These are phyloP conservation scores for Arctopsyche grandis DNA, from an alignment of 1,140 invertebrate species.

Conservation along the genomic window DNA sequence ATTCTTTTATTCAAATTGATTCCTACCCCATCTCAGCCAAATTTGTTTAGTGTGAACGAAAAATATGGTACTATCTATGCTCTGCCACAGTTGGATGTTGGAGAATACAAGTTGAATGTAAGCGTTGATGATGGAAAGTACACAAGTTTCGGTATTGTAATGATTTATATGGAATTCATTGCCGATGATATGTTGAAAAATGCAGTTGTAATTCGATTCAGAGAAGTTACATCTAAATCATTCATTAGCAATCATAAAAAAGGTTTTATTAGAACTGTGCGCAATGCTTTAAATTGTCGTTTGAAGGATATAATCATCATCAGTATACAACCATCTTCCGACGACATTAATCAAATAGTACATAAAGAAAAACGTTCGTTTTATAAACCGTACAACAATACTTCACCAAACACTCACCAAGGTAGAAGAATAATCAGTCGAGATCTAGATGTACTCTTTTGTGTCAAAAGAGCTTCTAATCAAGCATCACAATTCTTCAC, in stretches of 20 bases:
- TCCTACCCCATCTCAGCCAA: slow-evolving; percentile 55
- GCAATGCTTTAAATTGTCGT: slow-evolving; percentile 77
- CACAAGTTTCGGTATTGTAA: slow-evolving; percentile 74
- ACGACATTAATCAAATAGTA: slow-evolving; percentile 55
- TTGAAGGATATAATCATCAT: slow-evolving; percentile 74
- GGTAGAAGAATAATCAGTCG: slow-evolving; percentile 59
- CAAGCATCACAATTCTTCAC: slow-evolving; percentile 65
- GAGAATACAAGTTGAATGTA: slow-evolving; percentile 83
- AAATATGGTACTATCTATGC: slow-evolving; percentile 81
- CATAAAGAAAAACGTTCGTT: slow-evolving; percentile 49
- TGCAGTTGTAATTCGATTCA: slow-evolving; percentile 79
- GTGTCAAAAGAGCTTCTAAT: slow-evolving; percentile 70
- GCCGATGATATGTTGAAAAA: slow-evolving; percentile 83
- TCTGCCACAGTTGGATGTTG: slow-evolving; percentile 79
- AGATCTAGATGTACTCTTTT: slow-evolving; percentile 86
- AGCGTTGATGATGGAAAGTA: slow-evolving; percentile 88
- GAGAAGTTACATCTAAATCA: slow-evolving; percentile 78
- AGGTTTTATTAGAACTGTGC: slow-evolving; percentile 78
- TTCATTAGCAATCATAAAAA: slow-evolving; percentile 86
- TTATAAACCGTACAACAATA: background rate
- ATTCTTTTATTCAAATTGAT: slow-evolving; percentile 77
- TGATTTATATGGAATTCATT: slow-evolving; percentile 80
- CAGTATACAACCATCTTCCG: slow-evolving; percentile 69
- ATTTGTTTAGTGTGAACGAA: slow-evolving; percentile 80
- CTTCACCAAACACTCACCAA: slow-evolving; percentile 25